A percentile compares a stretch with the other conserved stretches of the same genome.
These are phyloP conservation scores for Rutpela maculata DNA, from an alignment of 2,888 invertebrate species.

Conservation along the genomic window DNA sequence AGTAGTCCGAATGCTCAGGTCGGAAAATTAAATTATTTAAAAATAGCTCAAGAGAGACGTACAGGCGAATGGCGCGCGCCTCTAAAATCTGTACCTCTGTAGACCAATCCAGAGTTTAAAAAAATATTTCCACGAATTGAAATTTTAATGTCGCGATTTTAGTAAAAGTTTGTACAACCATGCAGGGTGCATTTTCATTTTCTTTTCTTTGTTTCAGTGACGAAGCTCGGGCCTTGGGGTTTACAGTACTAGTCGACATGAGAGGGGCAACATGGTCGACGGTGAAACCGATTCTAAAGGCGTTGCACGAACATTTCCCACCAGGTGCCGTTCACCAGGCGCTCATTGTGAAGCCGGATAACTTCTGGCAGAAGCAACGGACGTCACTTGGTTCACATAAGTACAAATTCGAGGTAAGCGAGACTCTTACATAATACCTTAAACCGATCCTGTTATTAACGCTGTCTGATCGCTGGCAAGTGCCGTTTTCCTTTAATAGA, in stretches of 20 bases:
- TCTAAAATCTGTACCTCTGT: too few species aligned
- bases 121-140: too few species aligned
- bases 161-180: too few species aligned
- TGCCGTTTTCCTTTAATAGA: not conserved
- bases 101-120: too few species aligned
- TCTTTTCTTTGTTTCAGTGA: slow-evolving; percentile 78
- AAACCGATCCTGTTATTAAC: slow-evolving; percentile 19
- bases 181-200: too few species aligned
- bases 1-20: too few species aligned
- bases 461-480: slow-evolving; percentile 20
- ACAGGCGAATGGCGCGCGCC: too few species aligned
- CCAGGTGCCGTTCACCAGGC: slow-evolving; percentile 93
- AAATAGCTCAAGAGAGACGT: too few species aligned
- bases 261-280: slow-evolving; percentile 96
- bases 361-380: slow-evolving; percentile 99
- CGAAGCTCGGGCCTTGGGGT: slow-evolving; percentile 90
- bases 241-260: slow-evolving; percentile 98
- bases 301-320: slow-evolving; percentile 96
- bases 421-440: not conserved
- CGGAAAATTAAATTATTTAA: too few species aligned
- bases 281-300: slow-evolving; percentile 98
- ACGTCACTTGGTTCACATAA: slow-evolving; percentile 97
- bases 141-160: too few species aligned
- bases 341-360: slow-evolving; percentile 98
- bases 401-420: slow-evolving; percentile 96